Evolutionary conservation across 2,797 vertebrate genomes (phyloP), one percentile per base, ranked within the genome.

Genomic region (Phylloscopus collybita): DNA sequence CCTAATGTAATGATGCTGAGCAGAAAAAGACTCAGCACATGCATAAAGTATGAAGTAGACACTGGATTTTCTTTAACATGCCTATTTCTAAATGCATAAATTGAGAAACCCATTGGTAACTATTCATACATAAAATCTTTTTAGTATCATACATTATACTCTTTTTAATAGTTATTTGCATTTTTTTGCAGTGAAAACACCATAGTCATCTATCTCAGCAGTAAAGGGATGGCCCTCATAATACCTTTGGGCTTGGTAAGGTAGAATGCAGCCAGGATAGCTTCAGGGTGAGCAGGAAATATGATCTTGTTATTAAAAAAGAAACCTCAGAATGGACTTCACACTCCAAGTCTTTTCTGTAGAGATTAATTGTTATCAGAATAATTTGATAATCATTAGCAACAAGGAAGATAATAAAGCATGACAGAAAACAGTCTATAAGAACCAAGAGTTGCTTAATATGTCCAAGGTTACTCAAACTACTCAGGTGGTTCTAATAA

Each of bases 1-100:
- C 44, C 34, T 90, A 67, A 88, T 56, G 45, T 80, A 56, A 91
- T 51, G 86, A 93, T 96, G 90, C 64, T 88, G 86, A 92, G 72
- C 0, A 0, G 56, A 32, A 86, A 56, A 90, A 92, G 88, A 1
- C 16, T 59, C 71, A 76, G 59, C 21, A 40, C 36, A 76, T 21
- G 81, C 91, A 88, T 57, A 19, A 81, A 83, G 49, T 3, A 84
- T 30, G 26, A 86, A 81, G 56, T 2, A 88, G 47, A 23, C 38
- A 67, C 32, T 47, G 50, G 49, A 66, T 93, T 91, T 90, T 84
- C 34, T 49, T 81, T 45, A 86, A 62, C 7, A 9, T n/a, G 56
- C 23, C 40, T 80, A 44, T 62, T 80, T 91, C 66, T 69, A 80
- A 80, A 83, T 29, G 11, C 25, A 62, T 82, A 80, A 54, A 82